Evolutionary conservation across 1,140 invertebrate genomes (phyloP).

Genomic region (Polypedilum pembai): DNA sequence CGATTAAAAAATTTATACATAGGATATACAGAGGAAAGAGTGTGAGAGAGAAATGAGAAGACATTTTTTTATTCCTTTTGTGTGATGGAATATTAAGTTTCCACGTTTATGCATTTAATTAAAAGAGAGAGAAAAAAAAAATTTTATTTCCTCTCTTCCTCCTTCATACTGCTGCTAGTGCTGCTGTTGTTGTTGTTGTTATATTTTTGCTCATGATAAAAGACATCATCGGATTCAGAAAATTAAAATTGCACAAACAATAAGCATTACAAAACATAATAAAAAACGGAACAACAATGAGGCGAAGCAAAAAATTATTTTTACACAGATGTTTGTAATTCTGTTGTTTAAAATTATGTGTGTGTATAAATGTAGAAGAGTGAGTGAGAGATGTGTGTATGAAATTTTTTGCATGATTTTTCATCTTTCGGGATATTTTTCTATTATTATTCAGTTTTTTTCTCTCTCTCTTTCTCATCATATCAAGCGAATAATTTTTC

Average conservation of each 20-base stretch:
- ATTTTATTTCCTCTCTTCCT: conserved; percentile 16
- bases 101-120: conserved; percentile 28
- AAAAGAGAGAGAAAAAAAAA: background rate
- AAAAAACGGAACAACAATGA: conserved; percentile 28
- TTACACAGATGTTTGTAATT: conserved; percentile 26
- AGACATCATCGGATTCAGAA: conserved; percentile 25
- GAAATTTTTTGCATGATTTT: background rate
- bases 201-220: background rate
- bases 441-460: background rate
- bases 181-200: too few relatives aligned
- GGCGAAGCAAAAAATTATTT: conserved; percentile 17
- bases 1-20: background rate
- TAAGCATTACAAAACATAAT: conserved; percentile 26
- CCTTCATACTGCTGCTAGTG: background rate
- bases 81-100: conserved; percentile 24
- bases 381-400: background rate
- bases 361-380: background rate
- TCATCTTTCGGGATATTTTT: conserved; percentile 18
- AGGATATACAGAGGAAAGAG: background rate
- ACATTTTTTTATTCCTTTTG: conserved; percentile 15
- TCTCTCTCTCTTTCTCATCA: too few relatives aligned
- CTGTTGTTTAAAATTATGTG: conserved; percentile 6
- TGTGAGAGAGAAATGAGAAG: background rate
- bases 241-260: conserved; percentile 28
- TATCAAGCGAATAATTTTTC: background rate